Conservation (phyloP, 2,888 invertebrate species). For the Hyles lineata region DNA sequence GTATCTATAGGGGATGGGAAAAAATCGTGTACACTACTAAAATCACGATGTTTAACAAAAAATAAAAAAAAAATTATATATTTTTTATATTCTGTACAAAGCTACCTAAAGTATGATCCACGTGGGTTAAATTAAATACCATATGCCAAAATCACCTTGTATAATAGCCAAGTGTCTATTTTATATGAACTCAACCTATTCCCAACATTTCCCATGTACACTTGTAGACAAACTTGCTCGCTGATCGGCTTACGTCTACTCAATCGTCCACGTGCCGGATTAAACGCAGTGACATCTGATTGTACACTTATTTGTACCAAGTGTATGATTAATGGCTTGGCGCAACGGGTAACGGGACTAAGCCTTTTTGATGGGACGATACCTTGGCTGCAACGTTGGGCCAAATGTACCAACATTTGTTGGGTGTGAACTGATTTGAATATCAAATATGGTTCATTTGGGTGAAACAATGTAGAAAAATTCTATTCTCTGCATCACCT, state of each 20-base stretch:
- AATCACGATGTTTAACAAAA: too few species aligned
- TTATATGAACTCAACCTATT: neutral
- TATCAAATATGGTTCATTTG: neutral
- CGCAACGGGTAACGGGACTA: constrained; percentile 58
- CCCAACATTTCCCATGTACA: constrained; percentile 43
- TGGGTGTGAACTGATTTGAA: neutral
- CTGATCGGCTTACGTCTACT: constrained; percentile 74
- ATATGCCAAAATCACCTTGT: too few species aligned
- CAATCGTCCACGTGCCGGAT: constrained; percentile 72
- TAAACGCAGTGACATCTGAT: constrained; percentile 65
- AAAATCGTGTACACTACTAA: too few species aligned
- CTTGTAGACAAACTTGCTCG: constrained; percentile 58
- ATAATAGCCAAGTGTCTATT: too few species aligned
- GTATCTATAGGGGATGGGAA: too few species aligned
- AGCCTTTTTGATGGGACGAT: constrained; percentile 36
- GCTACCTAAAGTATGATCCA: too few species aligned
- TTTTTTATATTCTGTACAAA: too few species aligned
- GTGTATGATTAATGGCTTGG: constrained; percentile 67
- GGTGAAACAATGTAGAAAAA: too few species aligned
- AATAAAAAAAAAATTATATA: too few species aligned
- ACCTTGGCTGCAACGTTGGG: constrained; percentile 14
- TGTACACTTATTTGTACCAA: constrained; percentile 61
- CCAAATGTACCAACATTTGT: neutral
- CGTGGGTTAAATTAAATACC: too few species aligned
- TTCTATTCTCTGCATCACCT: too few species aligned